A percentile compares a stretch with the other conserved stretches of the same genome.
Evolutionary conservation across 2,113 vertebrate species (phyloP).

Genomic region (Anseranas semipalmata): DNA sequence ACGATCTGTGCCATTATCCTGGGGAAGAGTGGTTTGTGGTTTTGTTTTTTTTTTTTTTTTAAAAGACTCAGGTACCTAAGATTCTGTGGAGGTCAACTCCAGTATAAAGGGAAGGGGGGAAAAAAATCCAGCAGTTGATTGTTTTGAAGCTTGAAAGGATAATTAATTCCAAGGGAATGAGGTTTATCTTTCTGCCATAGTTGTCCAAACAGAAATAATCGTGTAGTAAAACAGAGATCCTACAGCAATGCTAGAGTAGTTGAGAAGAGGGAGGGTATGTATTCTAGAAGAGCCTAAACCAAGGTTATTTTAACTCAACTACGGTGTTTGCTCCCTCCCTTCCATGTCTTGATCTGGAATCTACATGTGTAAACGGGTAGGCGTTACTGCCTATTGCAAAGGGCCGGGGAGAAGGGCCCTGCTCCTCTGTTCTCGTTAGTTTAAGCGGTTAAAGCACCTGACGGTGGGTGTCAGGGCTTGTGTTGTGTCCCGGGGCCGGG

Average conservation of each 20-base stretch:
- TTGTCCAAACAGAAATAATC: not conserved
- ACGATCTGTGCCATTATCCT: rapidly evolving
- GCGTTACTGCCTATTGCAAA: rapidly evolving
- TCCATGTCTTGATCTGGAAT: rapidly evolving
- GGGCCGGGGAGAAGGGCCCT: too few relatives aligned
- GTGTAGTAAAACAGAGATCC: not conserved
- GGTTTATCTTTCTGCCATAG: not conserved
- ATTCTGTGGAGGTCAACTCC: rapidly evolving
- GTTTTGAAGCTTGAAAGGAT: not conserved
- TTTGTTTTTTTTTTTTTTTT: not conserved
- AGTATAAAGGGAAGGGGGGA: rapidly evolving
- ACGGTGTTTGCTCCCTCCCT: not conserved
- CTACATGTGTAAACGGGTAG: not conserved
- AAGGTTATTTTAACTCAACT: not conserved
- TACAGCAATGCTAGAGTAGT: not conserved
- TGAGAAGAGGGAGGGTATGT: not conserved
- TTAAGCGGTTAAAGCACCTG: too few relatives aligned
- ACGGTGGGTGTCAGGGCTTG: too few relatives aligned
- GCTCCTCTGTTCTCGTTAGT: too few relatives aligned
- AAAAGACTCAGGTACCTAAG: not conserved
- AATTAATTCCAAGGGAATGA: not conserved
- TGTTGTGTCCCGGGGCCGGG: too few relatives aligned
- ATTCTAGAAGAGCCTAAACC: rapidly evolving
- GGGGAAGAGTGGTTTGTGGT: not conserved
- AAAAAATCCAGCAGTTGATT: rapidly evolving